Percentiles rank a stretch among this genome's conserved stretches.
These are phyloP conservation scores for Torymus aiolomorphi DNA, from an alignment of 2,888 invertebrate species.

Conservation along the genomic window DNA sequence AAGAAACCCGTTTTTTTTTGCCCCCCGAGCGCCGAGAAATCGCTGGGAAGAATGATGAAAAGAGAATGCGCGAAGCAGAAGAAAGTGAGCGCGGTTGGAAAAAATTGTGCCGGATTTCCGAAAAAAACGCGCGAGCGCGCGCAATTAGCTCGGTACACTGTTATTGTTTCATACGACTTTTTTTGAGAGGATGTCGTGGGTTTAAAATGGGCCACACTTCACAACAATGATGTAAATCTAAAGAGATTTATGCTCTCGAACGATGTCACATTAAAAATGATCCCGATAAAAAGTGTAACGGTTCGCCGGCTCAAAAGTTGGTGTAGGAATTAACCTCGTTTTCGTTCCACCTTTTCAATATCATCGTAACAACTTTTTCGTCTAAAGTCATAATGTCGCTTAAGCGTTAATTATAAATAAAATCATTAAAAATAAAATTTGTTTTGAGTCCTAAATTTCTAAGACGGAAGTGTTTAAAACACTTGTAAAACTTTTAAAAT, in stretches of 20 bases:
- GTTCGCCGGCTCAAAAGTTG: neutral
- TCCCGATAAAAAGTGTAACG: slow-evolving; percentile 26
- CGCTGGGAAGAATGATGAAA: neutral
- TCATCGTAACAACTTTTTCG: too few relatives aligned
- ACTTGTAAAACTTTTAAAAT: too few relatives aligned
- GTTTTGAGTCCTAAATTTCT: too few relatives aligned
- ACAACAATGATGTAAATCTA: neutral
- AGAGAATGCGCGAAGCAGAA: slow-evolving; percentile 1
- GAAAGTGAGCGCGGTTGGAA: slow-evolving; percentile 33
- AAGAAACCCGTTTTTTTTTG: too few relatives aligned
- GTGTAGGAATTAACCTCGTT: neutral
- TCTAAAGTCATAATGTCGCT: too few relatives aligned
- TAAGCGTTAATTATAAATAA: too few relatives aligned
- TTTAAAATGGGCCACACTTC: neutral
- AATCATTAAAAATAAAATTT: too few relatives aligned
- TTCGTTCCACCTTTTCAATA: neutral
- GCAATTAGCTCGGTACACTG: too few relatives aligned
- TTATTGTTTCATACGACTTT: too few relatives aligned
- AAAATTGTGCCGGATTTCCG: neutral
- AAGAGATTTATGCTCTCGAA: slow-evolving; percentile 20
- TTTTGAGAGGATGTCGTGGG: too few relatives aligned
- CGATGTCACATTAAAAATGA: neutral
- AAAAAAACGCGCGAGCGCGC: too few relatives aligned
- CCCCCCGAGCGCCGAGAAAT: neutral
- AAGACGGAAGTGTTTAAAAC: too few relatives aligned